Evolutionary conservation across 2,113 vertebrate species (phyloP), one percentile per base, ranked within the genome.

Genomic region (mouse (Mus musculus)): DNA sequence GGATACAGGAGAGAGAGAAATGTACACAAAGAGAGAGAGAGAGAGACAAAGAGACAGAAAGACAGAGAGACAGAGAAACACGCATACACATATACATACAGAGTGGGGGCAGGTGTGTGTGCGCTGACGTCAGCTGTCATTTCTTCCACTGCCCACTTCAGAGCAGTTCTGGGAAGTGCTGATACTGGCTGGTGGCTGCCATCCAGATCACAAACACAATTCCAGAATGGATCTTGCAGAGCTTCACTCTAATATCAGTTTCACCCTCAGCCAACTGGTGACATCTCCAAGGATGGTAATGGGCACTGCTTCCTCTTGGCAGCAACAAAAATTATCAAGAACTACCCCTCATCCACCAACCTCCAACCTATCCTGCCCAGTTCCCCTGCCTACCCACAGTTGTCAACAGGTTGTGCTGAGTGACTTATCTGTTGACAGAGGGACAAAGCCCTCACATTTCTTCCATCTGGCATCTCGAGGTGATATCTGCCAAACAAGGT

Each of bases 131-230:
- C 71, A 63, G 56, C 77, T 33, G 28, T 20, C 76, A 63, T 52
- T 86, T 96, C 86, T 72, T 67, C 67, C 67, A 10, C 14, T 33
- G 52, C 67, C 76, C 42, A 46, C 93, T 93, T 88, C 69, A 90
- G 65, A 72, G 42, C 54, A 81, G 42, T 89, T 96, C 96, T 95
- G 92, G 88, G 46, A 77, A 85, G 42, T 54, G 75, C 95, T 54
- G n/a, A 72, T 49, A 20, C 71, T 14, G 69, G 73, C 0, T 65
- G 36, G 54, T 88, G 96, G 95, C 93, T 2, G 76, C 13, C 46
- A 39, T 80, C 88, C 93, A 92, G 3, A 36, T 63, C 61, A 30
- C 76, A 30, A 1, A 20, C 17, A 30, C 73, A 86, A 86, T 81
- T 54, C 65, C 65, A 87, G 78, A 91, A 19, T 4, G 63, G 52